A percentile compares a stretch with the other conserved stretches of the same genome.
phyloP scores from a whole-genome alignment of 2,113 vertebrate genomes.

The Ictidomys tridecemlineatus region DNA sequence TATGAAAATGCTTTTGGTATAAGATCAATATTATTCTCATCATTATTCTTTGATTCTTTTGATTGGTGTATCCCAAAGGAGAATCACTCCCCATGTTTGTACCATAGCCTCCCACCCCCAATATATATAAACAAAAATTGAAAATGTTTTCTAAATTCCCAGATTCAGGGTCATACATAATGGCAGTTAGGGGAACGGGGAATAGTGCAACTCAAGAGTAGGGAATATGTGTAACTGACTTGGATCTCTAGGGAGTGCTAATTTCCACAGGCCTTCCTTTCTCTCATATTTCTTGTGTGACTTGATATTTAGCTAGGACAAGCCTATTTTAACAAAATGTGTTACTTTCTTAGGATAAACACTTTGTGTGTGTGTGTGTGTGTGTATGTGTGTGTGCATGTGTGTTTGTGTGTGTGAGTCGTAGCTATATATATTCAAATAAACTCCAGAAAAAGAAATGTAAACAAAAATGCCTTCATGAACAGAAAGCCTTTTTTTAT shows the following conservation, averaged over 20 bases:
- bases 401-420: not conserved
- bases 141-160: constrained; percentile 38
- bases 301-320: constrained; percentile 21
- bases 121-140: not conserved
- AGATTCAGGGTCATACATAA: not conserved
- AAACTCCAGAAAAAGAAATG: not conserved
- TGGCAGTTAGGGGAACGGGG: not conserved
- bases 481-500: too few species aligned
- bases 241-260: not conserved
- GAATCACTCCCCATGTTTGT: not conserved
- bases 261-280: not conserved
- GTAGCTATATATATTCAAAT: not conserved
- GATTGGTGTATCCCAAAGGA: not conserved
- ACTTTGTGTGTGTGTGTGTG: constrained; percentile 29
- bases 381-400: too few species aligned
- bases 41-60: not conserved
- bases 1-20: not conserved
- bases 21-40: not conserved
- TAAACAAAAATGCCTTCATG: too few species aligned
- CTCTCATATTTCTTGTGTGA: constrained; percentile 5
- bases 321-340: constrained; percentile 68
- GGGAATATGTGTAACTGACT: not conserved
- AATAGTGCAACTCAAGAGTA: not conserved
- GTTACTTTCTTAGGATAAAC: constrained; percentile 35
- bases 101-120: not conserved